Conservation (phyloP, 2,888 invertebrate genomes). For the Parelbella ahira region DNA sequence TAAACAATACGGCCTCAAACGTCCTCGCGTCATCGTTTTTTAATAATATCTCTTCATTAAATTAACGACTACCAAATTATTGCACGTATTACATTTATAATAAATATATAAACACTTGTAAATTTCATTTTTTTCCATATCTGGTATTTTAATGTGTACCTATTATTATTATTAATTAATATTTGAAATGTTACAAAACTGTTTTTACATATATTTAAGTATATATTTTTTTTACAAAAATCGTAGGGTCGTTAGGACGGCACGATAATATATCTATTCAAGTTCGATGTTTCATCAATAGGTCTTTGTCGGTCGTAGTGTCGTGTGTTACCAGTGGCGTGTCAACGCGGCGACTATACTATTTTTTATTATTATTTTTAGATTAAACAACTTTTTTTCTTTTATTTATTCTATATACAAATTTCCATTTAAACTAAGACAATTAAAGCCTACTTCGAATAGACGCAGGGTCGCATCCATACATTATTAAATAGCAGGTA, state of each 20-base stretch:
- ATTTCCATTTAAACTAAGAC: constrained; percentile 78
- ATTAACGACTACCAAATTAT: constrained; percentile 79
- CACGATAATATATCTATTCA: constrained; percentile 78
- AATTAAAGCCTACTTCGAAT: constrained; percentile 78
- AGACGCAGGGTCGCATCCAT: constrained; percentile 79
- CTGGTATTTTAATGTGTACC: constrained; percentile 78
- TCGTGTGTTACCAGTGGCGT: constrained; percentile 44
- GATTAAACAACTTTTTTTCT: constrained; percentile 58
- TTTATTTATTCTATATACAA: constrained; percentile 77
- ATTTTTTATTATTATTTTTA: constrained; percentile 36
- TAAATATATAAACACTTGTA: constrained; percentile 81
- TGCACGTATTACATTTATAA: constrained; percentile 81
- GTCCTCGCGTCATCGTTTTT: constrained; percentile 69
- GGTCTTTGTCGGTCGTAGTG: constrained; percentile 61
- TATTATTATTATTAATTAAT: constrained; percentile 72
- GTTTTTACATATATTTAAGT: constrained; percentile 71
- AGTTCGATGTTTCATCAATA: constrained; percentile 75
- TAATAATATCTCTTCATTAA: constrained; percentile 76
- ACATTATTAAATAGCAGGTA: constrained; percentile 76
- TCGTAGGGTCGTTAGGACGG: constrained; percentile 81
- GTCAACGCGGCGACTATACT: constrained; percentile 52
- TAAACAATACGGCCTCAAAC: constrained; percentile 51
- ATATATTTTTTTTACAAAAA: constrained; percentile 77
- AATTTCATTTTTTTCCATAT: constrained; percentile 72
- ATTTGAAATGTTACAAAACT: constrained; percentile 79